Evolutionary conservation across 1,140 invertebrate genomes (phyloP).

Genomic region (Rhagoletis pomonella): DNA sequence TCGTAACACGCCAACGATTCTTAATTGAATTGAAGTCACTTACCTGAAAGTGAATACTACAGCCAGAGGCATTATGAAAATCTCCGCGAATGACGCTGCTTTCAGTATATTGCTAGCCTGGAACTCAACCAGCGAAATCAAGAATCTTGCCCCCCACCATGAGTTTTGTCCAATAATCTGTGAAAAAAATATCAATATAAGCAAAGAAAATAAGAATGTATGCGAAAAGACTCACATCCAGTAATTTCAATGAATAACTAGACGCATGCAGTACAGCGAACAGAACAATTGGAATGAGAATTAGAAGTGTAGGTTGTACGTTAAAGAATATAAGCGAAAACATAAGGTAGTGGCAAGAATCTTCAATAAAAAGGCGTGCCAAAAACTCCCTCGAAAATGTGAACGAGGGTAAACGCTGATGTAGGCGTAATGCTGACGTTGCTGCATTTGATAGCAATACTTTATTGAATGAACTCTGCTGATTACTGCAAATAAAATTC

Average conservation of each 20-base stretch:
- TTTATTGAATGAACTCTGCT: conserved; percentile 92
- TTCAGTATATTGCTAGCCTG: conserved; percentile 91
- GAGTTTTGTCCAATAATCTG: conserved; percentile 91
- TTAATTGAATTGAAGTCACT: conserved; percentile 74
- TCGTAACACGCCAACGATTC: not conserved
- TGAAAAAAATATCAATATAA: conserved; percentile 55
- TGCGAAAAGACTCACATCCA: conserved; percentile 86
- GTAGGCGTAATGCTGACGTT: conserved; percentile 92
- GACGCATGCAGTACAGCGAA: conserved; percentile 94
- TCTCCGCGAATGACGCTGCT: conserved; percentile 91
- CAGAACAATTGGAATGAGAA: conserved; percentile 90
- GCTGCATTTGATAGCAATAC: conserved; percentile 93
- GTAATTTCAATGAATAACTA: conserved; percentile 89
- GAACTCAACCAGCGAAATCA: conserved; percentile 90
- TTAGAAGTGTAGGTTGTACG: conserved; percentile 89
- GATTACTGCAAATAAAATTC: conserved; percentile 79
- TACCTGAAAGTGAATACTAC: conserved; percentile 90
- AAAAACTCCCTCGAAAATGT: conserved; percentile 89
- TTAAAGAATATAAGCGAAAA: conserved; percentile 96
- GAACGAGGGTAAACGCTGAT: conserved; percentile 91
- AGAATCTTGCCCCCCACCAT: conserved; percentile 89
- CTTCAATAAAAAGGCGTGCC: conserved; percentile 86
- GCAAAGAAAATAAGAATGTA: conserved; percentile 32
- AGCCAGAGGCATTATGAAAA: conserved; percentile 92
- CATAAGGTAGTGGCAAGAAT: conserved; percentile 97